Percentiles rank a stretch among this genome's conserved stretches.
Evolutionary conservation across 1,140 invertebrate genomes (phyloP).

Genomic region (Drosophila nigrodunni): DNA sequence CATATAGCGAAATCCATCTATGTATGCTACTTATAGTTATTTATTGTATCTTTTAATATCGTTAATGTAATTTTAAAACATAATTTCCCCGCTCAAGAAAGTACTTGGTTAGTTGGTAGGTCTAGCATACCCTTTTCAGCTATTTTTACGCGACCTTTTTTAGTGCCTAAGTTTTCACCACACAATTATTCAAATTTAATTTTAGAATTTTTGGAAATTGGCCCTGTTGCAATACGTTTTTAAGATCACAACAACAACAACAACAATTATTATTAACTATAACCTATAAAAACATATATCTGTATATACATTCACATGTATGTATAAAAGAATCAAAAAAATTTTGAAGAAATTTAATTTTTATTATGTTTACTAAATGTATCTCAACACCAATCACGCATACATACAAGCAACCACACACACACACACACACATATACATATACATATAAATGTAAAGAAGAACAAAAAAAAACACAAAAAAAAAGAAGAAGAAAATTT

Average conservation of each 20-base stretch:
- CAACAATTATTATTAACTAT: slow-evolving; percentile 45
- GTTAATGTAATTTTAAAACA: slow-evolving; percentile 75
- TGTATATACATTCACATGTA: not conserved
- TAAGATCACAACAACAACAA: slow-evolving; percentile 69
- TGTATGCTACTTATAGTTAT: slow-evolving; percentile 79
- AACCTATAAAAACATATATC: slow-evolving; percentile 8
- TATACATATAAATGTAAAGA: slow-evolving; percentile 4
- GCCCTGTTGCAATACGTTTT: slow-evolving; percentile 77
- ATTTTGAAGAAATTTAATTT: slow-evolving; percentile 36
- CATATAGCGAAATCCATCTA: slow-evolving; percentile 45
- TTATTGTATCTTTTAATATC: slow-evolving; percentile 79
- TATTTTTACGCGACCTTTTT: not conserved
- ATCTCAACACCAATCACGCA: slow-evolving; percentile 72
- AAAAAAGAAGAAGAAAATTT: slow-evolving; percentile 23
- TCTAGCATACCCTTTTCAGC: slow-evolving; percentile 46
- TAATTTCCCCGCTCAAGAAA: slow-evolving; percentile 10
- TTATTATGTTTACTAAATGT: slow-evolving; percentile 57
- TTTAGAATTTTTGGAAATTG: slow-evolving; percentile 74
- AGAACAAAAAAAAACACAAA: slow-evolving; percentile 29
- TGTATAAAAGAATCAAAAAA: not conserved
- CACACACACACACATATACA: slow-evolving; percentile 20
- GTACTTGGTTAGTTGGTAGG: slow-evolving; percentile 69
- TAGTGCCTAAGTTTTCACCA: too few species aligned
- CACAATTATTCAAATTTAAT: slow-evolving; percentile 45
- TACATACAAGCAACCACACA: slow-evolving; percentile 40